Conservation (phyloP, 1,140 invertebrate species). For the Tetramorium simillimum region DNA sequence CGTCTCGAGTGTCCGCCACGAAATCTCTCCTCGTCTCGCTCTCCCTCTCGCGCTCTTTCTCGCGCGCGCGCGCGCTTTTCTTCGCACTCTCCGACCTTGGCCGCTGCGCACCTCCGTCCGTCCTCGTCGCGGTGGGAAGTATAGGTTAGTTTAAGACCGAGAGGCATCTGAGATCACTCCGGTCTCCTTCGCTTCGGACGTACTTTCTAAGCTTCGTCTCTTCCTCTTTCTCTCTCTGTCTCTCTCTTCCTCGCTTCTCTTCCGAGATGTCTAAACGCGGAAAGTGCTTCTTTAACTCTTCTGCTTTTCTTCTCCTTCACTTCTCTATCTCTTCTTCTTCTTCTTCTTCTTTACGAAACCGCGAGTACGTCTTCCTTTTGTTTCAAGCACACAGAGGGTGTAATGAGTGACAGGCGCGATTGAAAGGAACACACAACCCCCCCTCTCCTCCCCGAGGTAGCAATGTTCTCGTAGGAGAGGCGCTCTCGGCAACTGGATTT, state of each 20-base stretch:
- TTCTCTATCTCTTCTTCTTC: background rate
- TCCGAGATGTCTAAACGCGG: background rate
- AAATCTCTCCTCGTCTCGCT: background rate
- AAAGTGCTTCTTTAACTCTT: conserved; percentile 6
- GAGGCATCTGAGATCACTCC: background rate
- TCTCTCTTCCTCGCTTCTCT: too few relatives aligned
- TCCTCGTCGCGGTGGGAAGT: conserved; percentile 5
- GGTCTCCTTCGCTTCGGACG: background rate
- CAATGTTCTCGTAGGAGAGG: conserved; percentile 1
- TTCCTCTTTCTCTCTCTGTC: background rate
- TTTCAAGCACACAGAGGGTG: conserved; percentile 26
- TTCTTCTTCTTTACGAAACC: conserved; percentile 8
- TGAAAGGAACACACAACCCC: background rate
- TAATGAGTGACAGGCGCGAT: conserved; percentile 29
- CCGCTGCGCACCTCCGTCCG: conserved; percentile 19
- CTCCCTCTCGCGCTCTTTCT: background rate
- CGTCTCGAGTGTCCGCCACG: conserved; percentile 42
- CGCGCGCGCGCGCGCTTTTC: background rate
- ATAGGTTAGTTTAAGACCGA: conserved; percentile 46
- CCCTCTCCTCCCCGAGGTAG: background rate
- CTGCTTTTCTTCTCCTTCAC: background rate
- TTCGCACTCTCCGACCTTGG: conserved; percentile 34
- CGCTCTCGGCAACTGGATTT: conserved; percentile 14
- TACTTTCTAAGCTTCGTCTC: background rate
- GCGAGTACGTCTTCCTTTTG: conserved; percentile 6